These are phyloP conservation scores for Drosophila robusta DNA, from an alignment of 2,888 invertebrate species.

Conservation along the genomic window DNA sequence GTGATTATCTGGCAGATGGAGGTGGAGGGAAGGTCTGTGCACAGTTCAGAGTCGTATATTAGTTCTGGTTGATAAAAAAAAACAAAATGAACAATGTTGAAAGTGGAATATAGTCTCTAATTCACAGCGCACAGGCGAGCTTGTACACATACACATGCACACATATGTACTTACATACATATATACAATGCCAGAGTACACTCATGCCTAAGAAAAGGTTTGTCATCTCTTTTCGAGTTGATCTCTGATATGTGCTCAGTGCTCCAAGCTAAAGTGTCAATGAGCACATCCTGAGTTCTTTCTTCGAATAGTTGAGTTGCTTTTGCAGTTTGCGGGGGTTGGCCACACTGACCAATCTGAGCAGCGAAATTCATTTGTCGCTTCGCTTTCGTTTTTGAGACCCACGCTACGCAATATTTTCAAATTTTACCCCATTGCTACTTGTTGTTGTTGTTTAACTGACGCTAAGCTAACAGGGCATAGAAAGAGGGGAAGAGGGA, in stretches of 20 bases:
- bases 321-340: constrained; percentile 1
- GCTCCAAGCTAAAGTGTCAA: constrained; percentile 45
- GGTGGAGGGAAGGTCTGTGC: constrained; percentile 5
- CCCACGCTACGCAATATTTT: constrained; percentile 56
- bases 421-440: constrained; percentile 40
- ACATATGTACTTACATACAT: too few relatives aligned
- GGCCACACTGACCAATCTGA: constrained; percentile 23
- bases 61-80: constrained; percentile 45
- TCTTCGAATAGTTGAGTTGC: constrained; percentile 19
- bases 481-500: constrained; percentile 17
- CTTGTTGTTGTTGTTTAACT: constrained; percentile 37
- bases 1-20: constrained; percentile 34
- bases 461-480: constrained; percentile 15
- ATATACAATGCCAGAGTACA: not conserved
- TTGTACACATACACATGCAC: too few relatives aligned
- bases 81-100: constrained; percentile 9
- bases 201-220: not conserved
- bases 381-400: constrained; percentile 18
- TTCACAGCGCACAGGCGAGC: too few relatives aligned
- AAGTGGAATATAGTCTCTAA: constrained; percentile 1
- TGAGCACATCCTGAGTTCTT: constrained; percentile 58
- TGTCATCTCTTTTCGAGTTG: constrained; percentile 18
- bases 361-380: constrained; percentile 7
- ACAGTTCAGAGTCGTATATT: constrained; percentile 54
- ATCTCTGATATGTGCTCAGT: constrained; percentile 17